Conservation (phyloP, 2,888 invertebrate genomes). For the Lasius fuliginosus region DNA sequence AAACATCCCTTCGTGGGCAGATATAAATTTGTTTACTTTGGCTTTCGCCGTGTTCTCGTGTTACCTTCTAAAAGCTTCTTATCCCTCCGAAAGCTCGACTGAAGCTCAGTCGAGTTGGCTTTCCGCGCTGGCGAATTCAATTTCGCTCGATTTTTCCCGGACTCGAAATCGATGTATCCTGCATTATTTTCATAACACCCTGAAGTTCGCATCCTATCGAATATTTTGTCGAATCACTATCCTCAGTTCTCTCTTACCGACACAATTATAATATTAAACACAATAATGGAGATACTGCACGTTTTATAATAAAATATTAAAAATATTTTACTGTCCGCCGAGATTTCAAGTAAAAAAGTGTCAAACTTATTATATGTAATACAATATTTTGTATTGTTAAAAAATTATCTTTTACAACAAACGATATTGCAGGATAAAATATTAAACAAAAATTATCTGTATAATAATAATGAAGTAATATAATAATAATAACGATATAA, state of each 20-base stretch:
- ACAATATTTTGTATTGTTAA: neutral
- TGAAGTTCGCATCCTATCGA: neutral
- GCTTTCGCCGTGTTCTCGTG: conserved; percentile 58
- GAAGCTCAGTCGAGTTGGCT: conserved; percentile 31
- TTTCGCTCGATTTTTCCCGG: conserved; percentile 43
- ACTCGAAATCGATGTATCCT: conserved; percentile 11
- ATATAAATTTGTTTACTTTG: conserved; percentile 62
- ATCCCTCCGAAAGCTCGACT: conserved; percentile 54
- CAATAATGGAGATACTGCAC: neutral
- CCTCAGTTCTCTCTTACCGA: neutral
- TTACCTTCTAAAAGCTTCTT: conserved; percentile 61
- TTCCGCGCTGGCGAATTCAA: conserved; percentile 54
- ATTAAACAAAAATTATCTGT: neutral
- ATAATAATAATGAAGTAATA: neutral
- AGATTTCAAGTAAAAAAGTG: neutral
- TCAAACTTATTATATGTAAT: neutral
- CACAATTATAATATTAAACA: neutral
- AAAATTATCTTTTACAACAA: neutral
- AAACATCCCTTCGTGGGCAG: conserved; percentile 12
- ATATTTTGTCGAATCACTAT: conserved; percentile 37
- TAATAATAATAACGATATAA: neutral
- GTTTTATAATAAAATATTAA: neutral
- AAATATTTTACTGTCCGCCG: neutral
- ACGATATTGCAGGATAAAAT: neutral
- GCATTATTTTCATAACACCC: conserved; percentile 21